Evolutionary conservation across 1,140 invertebrate species (phyloP), one percentile per base, ranked within the genome.

Genomic region (Melipona quadrifasciata): DNA sequence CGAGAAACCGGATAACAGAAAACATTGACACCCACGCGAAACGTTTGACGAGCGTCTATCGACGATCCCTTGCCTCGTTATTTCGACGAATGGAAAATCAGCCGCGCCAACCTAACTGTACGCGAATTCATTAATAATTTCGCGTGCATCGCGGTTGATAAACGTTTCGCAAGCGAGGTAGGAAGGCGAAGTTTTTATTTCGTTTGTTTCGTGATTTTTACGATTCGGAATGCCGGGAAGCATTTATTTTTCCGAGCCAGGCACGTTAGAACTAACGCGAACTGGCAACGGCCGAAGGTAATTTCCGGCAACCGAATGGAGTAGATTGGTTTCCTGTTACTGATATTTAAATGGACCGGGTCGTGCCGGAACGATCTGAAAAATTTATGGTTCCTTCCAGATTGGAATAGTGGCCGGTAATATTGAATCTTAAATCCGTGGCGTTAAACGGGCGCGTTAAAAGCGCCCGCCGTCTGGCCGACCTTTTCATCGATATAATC

Each of bases 291-390:
- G 82, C 70, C 78, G 39, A 84, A 88, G 79, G 87, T 88, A 88
- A 88, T 88, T 88, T 88, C 87, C 87, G 85, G 81, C 61, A 70
- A n/a, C 76, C 71, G 74, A 88, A 81, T 88, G 73, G 74, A 86
- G 81, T 86, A 87, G 85, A 88, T 88, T 88, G 85, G 87, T 86
- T 87, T 88, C 87, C 82, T 87, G 85, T 87, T 88, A 81, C 82
- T 75, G 85, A 88, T 87, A 87, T 87, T 88, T 79, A 87, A 86
- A 88, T 87, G 87, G 85, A 53, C 73, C n/a, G 2, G 70, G 64
- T 70, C 57, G 65, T 39, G 47, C 70, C 83, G 83, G 58, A 85
- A 84, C 64, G 51, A 67, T 82, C 53, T 53, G 72, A 74, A 64
- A 82, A 82, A 82, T 85, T 85, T 85, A 85, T 76, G 72, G 55